Evolutionary conservation across 2,888 invertebrate species (phyloP).

Genomic region (Caenorhabditis afra): DNA sequence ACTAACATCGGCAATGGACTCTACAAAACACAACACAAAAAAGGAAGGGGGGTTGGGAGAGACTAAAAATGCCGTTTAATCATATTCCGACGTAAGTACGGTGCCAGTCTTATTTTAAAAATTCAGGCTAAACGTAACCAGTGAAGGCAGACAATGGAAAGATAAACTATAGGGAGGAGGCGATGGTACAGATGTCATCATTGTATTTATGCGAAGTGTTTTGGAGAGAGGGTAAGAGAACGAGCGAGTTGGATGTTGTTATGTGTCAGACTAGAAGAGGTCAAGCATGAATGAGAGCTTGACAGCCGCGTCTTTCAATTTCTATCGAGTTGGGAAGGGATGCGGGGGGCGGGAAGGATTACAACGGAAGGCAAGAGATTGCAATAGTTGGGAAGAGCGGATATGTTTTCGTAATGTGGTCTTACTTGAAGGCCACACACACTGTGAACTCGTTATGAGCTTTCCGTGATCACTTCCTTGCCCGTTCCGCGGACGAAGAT

Average conservation of each 20-base stretch:
- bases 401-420: slow-evolving; percentile 29
- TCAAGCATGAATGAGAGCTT: slow-evolving; percentile 67
- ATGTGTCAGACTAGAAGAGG: slow-evolving; percentile 42
- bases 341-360: slow-evolving; percentile 6
- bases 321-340: slow-evolving; percentile 8
- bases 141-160: not conserved
- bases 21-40: slow-evolving; percentile 23
- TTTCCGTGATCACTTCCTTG: slow-evolving; percentile 79
- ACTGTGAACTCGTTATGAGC: slow-evolving; percentile 57
- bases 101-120: slow-evolving; percentile 1
- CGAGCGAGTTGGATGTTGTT: not conserved
- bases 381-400: slow-evolving; percentile 16
- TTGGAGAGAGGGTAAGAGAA: not conserved
- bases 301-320: slow-evolving; percentile 45
- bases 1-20: slow-evolving; percentile 62
- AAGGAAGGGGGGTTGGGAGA: not conserved
- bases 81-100: slow-evolving; percentile 56
- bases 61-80: slow-evolving; percentile 51
- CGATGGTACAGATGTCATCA: not conserved
- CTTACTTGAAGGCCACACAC: not conserved
- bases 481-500: slow-evolving; percentile 79
- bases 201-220: not conserved
- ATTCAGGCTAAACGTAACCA: slow-evolving; percentile 49
- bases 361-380: slow-evolving; percentile 45
- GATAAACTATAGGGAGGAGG: not conserved